phyloP scores from a whole-genome alignment of 2,113 vertebrate species.

The Odontophorus gujanensis region DNA sequence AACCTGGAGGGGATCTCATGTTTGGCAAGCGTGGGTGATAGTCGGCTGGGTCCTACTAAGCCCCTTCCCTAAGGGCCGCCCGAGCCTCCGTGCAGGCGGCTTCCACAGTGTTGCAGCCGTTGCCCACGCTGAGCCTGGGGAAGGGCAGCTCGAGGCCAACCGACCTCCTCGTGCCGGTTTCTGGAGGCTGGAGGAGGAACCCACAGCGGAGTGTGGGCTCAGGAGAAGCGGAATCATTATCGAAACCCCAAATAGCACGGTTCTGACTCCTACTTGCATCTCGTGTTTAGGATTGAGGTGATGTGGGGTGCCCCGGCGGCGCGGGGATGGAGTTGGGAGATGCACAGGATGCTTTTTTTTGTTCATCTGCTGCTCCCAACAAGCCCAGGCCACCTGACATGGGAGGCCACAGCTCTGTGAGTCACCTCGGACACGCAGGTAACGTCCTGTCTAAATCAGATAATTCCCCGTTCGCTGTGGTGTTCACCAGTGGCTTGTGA shows the following conservation, averaged over 20 bases:
- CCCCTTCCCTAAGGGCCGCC: neutral
- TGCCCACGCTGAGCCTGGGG: neutral
- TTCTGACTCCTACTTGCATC: constrained; percentile 44
- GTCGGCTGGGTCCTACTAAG: rapidly evolving
- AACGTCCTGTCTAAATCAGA: constrained; percentile 37
- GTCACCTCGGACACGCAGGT: constrained; percentile 9
- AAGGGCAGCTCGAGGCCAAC: neutral
- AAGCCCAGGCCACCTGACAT: constrained; percentile 15
- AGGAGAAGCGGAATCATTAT: neutral
- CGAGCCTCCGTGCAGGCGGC: rapidly evolving
- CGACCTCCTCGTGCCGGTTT: neutral
- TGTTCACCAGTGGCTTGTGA: neutral
- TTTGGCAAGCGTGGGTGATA: rapidly evolving
- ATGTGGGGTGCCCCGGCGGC: neutral
- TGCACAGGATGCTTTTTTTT: neutral
- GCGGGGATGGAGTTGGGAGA: constrained; percentile 19
- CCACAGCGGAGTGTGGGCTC: neutral
- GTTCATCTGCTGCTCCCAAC: neutral
- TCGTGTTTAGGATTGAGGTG: constrained; percentile 21
- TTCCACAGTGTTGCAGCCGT: neutral
- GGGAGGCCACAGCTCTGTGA: constrained; percentile 25
- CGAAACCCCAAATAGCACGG: constrained; percentile 36
- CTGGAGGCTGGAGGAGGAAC: constrained; percentile 18
- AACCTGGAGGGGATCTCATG: rapidly evolving
- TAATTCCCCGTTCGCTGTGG: neutral